Base-by-base conservation (phyloP, 1,140 invertebrate species). In the Drosophila ironensis region DNA sequence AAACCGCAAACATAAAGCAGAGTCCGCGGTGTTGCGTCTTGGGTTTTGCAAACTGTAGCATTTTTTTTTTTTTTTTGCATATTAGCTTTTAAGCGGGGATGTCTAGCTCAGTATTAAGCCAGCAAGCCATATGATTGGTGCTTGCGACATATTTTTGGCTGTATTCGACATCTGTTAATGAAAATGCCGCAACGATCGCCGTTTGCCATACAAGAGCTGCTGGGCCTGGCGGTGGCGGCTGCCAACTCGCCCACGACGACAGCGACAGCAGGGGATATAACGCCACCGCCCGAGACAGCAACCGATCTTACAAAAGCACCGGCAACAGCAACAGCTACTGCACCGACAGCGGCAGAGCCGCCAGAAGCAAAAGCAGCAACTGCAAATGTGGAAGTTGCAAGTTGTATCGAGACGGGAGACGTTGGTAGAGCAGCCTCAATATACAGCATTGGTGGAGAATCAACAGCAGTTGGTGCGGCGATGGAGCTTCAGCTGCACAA, bases 121-220 rank as follows among this genome's bases (percentile, higher is more conserved):
- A n/a, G n/a, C n/a, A n/a, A n/a, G n/a, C n/a, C n/a, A n/a, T n/a
- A n/a, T n/a, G n/a, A n/a, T n/a, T n/a, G n/a, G n/a, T n/a, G n/a
- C n/a, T n/a, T n/a, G n/a, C n/a, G n/a, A n/a, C n/a, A n/a, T n/a
- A n/a, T n/a, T n/a, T n/a, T n/a, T n/a, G n/a, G n/a, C n/a, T n/a
- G n/a, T n/a, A n/a, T n/a, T n/a, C n/a, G n/a, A n/a, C n/a, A n/a
- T n/a, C n/a, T n/a, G n/a, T n/a, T n/a, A n/a, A n/a, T n/a, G 16
- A 90, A 64, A 89, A 91, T 95, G 92, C 95, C 95, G 67, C 96
- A 97, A 90, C 92, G 96, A 72, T 96, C 95, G 66, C 96, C 96
- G 11, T 98, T 97, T 91, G 96, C 95, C 68, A 97, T 97, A 87
- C 96, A 98, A 90, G 96, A 98, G 91, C 92, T 97, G 70, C 91